phyloP scores from a whole-genome alignment of 2,113 vertebrate species.

The Oncorhynchus gorbuscha region DNA sequence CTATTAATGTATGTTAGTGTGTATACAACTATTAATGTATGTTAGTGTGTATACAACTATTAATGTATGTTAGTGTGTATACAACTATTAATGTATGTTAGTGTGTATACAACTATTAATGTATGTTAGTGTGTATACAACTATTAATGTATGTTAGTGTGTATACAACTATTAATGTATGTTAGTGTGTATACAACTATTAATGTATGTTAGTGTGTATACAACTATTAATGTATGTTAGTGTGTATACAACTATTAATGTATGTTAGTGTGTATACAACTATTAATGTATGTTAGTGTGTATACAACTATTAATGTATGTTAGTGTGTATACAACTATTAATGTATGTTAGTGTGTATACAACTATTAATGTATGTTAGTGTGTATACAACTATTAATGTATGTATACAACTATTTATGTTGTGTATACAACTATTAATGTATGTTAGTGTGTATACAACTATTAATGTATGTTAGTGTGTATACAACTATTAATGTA shows the following conservation, averaged over 20 bases:
- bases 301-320: neutral
- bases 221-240: conserved; percentile 1
- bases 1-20: too few relatives aligned
- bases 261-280: neutral
- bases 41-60: neutral
- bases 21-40: neutral
- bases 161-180: neutral
- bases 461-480: neutral
- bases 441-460: too few relatives aligned
- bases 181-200: too few relatives aligned
- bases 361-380: neutral
- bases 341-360: too few relatives aligned
- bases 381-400: neutral
- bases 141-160: neutral
- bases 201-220: neutral
- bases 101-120: neutral
- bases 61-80: too few relatives aligned
- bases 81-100: neutral
- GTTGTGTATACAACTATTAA: neutral
- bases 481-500: neutral
- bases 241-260: neutral
- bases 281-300: too few relatives aligned
- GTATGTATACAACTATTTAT: too few relatives aligned
- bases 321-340: neutral
- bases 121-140: too few relatives aligned